Conservation (phyloP, 2,113 vertebrate genomes). For the Chaetodon auriga region DNA sequence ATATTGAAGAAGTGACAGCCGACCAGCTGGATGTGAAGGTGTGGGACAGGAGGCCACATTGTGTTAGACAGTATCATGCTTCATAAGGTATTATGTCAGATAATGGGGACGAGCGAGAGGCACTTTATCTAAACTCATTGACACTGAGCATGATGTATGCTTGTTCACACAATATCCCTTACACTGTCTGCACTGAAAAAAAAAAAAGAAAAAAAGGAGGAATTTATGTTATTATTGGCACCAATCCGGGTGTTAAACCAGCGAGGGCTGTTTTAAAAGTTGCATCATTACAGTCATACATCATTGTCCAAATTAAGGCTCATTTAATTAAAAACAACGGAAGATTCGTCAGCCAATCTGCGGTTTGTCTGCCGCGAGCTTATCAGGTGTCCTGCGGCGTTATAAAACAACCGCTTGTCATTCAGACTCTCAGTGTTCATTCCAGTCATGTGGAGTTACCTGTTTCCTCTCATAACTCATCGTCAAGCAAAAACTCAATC, state of each 20-base stretch:
- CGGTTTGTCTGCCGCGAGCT: constrained; percentile 9
- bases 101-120: constrained; percentile 53
- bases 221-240: constrained; percentile 6
- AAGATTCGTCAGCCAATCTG: constrained; percentile 20
- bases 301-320: constrained; percentile 8
- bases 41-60: constrained; percentile 43
- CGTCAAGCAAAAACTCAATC: background rate
- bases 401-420: constrained; percentile 9
- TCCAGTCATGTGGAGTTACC: background rate
- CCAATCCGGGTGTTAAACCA: background rate
- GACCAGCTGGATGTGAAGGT: constrained; percentile 36
- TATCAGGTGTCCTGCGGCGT: constrained; percentile 19
- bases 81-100: constrained; percentile 44
- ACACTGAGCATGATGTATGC: constrained; percentile 34
- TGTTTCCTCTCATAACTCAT: background rate
- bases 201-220: background rate
- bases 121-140: constrained; percentile 56
- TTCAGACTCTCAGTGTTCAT: background rate
- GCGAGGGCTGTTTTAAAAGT: constrained; percentile 13
- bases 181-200: background rate
- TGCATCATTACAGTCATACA: background rate
- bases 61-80: constrained; percentile 43
- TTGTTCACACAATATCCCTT: constrained; percentile 9
- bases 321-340: constrained; percentile 49
- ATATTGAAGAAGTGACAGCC: constrained; percentile 26